Percentiles rank a stretch among this genome's conserved stretches.
Evolutionary conservation across 2,113 vertebrate species (phyloP).

Genomic region (Saguinus midas): DNA sequence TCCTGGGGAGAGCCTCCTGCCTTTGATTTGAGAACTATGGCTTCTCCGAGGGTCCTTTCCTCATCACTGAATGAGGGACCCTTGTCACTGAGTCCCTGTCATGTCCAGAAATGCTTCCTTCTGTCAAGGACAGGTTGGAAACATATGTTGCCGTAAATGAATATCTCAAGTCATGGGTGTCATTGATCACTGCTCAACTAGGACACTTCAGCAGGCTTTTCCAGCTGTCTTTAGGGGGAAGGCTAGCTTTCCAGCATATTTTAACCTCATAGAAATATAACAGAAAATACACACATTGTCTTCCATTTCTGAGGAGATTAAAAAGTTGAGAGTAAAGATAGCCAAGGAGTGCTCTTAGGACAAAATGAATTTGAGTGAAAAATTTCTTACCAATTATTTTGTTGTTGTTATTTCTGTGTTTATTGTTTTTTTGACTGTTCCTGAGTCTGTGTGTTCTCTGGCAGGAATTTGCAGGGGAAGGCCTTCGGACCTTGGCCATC

Average conservation of each 20-base stretch:
- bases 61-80: neutral
- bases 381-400: neutral
- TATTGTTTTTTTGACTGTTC: neutral
- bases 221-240: neutral
- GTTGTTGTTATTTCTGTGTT: neutral
- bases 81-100: neutral
- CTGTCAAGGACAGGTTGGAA: neutral
- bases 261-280: neutral
- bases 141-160: neutral
- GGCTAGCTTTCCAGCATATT: neutral
- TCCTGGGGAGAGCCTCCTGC: neutral
- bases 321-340: neutral
- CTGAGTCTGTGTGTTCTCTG: neutral
- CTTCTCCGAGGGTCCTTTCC: neutral
- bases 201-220: neutral
- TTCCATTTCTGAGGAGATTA: neutral
- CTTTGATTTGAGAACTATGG: neutral
- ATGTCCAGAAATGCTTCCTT: neutral
- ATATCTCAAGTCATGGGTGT: neutral
- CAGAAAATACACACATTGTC: neutral
- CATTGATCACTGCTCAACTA: neutral
- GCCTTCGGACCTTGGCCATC: slow-evolving; percentile 85
- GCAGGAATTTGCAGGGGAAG: slow-evolving; percentile 88
- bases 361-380: neutral
- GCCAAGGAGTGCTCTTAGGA: neutral